A percentile compares a stretch with the other conserved stretches of the same genome.
Evolutionary conservation across 2,888 invertebrate genomes (phyloP).

Genomic region (Thyatira batis): DNA sequence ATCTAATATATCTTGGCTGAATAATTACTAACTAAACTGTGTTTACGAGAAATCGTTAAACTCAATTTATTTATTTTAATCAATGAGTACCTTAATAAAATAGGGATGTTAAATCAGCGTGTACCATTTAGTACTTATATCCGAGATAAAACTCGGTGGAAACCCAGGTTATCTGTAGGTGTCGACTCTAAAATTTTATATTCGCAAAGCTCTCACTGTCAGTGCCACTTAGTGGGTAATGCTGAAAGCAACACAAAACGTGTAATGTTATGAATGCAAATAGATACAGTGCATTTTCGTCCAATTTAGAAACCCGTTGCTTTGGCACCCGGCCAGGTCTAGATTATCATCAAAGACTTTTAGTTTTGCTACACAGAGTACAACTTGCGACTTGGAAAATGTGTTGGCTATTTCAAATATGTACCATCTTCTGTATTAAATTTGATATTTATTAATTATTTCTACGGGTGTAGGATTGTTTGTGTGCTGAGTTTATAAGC

Average conservation of each 20-base stretch:
- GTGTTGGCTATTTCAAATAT: not conserved
- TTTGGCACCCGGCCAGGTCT: constrained; percentile 48
- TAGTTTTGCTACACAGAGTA: constrained; percentile 27
- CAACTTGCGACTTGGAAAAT: constrained; percentile 4
- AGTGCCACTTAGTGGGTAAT: constrained; percentile 12
- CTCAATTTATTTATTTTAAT: no score
- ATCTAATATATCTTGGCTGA: no score
- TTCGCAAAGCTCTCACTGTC: constrained; percentile 8
- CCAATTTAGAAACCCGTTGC: constrained; percentile 43
- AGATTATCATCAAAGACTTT: constrained; percentile 47
- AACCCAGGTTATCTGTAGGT: not conserved
- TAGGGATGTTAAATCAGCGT: no score
- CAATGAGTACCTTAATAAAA: no score
- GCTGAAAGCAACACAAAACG: constrained; percentile 22
- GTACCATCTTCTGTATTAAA: not conserved
- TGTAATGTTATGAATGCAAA: constrained; percentile 38
- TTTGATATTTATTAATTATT: not conserved
- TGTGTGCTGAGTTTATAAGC: no score
- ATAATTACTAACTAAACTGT: no score
- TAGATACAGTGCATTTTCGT: constrained; percentile 52
- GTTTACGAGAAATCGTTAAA: no score
- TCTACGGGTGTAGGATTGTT: no score
- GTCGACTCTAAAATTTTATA: constrained; percentile 8
- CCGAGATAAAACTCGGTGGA: no score
- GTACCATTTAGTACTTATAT: no score